Base-by-base conservation (phyloP, 1,140 invertebrate species). In the Drosophila kikkawai region DNA sequence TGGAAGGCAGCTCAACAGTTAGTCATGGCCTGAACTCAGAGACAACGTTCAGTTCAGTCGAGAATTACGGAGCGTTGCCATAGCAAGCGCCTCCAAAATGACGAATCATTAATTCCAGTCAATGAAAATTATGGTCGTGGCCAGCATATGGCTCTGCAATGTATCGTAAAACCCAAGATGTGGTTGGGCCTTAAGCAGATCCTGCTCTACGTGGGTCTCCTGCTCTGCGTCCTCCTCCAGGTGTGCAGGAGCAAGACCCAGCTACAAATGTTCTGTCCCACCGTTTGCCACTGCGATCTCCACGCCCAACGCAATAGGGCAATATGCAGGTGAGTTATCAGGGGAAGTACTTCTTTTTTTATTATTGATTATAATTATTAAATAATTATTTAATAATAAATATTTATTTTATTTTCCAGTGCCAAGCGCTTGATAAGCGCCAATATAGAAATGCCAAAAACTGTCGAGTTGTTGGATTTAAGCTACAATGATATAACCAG, bases 401-500 rank as follows among this genome's bases (percentile, higher is more conserved):
- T 68, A 7, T 32, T 39, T 39, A 41, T 44, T 45, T 8, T 48
- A 29, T 59, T 15, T 17, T 36, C 13, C 39, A 93, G 92, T 48
- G 82, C 79, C 5, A 85, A 87, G 67, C 76, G 86, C 8, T 70
- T 93, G 64, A 91, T 93, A 73, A 92, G 82, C 69, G 69, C 92
- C 48, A 84, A 83, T 76, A 79, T 92, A 47, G 90, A 87, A 45
- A 75, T 93, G 55, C 77, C 92, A 2, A 75, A 79, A 47, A 75
- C 71, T 4, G 92, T 93, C n/a, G 79, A 93, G 67, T 67, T 92
- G 1, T 76, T 93, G 39, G 87, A 93, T 65, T 78, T 93, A 45
- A 91, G 82, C 61, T 79, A 91, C 63, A 93, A 93, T 83, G 91
- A 92, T 73, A 92, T 93, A 73, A 93, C 91, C 55, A 79, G 39